A percentile compares a stretch with the other conserved stretches of the same genome.
phyloP scores from a whole-genome alignment of 2,888 invertebrate genomes.

The Lasioglossum vierecki region DNA sequence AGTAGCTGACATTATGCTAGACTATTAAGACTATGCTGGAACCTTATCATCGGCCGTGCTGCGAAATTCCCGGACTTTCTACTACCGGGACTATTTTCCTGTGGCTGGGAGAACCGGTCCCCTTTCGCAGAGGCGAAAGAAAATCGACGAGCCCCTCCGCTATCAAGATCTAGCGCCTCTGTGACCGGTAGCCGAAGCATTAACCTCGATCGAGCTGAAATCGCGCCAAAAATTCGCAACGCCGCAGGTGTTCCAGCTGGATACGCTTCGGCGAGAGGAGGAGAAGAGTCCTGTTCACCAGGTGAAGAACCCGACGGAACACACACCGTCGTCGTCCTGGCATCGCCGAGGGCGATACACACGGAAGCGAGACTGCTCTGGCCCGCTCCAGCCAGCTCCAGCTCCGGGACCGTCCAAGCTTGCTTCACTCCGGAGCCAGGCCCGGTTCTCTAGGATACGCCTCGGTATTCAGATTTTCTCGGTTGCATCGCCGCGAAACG shows the following conservation, averaged over 20 bases:
- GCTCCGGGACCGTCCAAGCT: neutral
- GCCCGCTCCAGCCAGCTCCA: neutral
- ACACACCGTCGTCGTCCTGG: constrained; percentile 23
- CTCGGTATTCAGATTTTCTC: constrained; percentile 54
- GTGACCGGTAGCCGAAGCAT: neutral
- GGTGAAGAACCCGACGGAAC: constrained; percentile 44
- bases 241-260: constrained; percentile 38
- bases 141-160: neutral
- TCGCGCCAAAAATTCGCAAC: constrained; percentile 35
- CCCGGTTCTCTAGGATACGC: constrained; percentile 44
- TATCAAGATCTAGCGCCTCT: neutral
- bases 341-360: constrained; percentile 62
- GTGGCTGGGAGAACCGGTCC: neutral
- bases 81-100: neutral
- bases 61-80: neutral
- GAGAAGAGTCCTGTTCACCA: constrained; percentile 1
- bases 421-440: neutral
- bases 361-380: constrained; percentile 60
- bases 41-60: neutral
- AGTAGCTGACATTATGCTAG: too few relatives aligned
- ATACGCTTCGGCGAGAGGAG: constrained; percentile 17
- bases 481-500: constrained; percentile 29
- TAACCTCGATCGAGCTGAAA: constrained; percentile 15
- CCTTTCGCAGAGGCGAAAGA: neutral
- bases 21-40: neutral